These are phyloP conservation scores for Geotrypetes seraphini DNA, from an alignment of 2,797 vertebrate genomes.

Conservation along the genomic window DNA sequence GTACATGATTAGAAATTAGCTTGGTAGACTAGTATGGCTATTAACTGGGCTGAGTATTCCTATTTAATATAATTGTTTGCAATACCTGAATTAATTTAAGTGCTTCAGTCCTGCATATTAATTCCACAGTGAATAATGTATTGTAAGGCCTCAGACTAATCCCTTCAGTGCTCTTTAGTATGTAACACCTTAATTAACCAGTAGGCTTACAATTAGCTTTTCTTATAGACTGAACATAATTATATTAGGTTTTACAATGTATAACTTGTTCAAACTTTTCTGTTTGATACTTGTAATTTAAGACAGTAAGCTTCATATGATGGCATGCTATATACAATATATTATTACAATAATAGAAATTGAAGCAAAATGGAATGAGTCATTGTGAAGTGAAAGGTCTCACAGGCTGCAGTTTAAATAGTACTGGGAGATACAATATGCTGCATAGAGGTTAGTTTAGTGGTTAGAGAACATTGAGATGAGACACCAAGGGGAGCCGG, in stretches of 20 bases:
- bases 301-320: no score
- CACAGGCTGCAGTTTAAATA: no score
- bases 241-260: slow-evolving; percentile 42
- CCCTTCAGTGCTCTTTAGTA: slow-evolving; percentile 45
- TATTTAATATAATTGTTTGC: slow-evolving; percentile 47
- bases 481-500: no score
- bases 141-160: slow-evolving; percentile 50
- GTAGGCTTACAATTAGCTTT: slow-evolving; percentile 48
- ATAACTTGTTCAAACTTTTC: slow-evolving; percentile 34
- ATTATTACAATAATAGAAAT: no score
- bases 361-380: no score
- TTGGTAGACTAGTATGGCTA: slow-evolving; percentile 27
- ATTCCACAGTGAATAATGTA: slow-evolving; percentile 39
- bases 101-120: slow-evolving; percentile 47
- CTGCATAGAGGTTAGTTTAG: no score
- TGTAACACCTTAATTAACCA: slow-evolving; percentile 54
- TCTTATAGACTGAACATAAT: slow-evolving; percentile 41
- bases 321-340: no score
- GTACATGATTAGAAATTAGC: slow-evolving; percentile 48
- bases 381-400: no score
- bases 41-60: slow-evolving; percentile 40
- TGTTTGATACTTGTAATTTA: no score
- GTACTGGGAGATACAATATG: no score
- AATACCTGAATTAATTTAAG: slow-evolving; percentile 52
- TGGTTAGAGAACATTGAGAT: no score